Base-by-base conservation (phyloP, 2,888 invertebrate species). In the Megamerina dolium region DNA sequence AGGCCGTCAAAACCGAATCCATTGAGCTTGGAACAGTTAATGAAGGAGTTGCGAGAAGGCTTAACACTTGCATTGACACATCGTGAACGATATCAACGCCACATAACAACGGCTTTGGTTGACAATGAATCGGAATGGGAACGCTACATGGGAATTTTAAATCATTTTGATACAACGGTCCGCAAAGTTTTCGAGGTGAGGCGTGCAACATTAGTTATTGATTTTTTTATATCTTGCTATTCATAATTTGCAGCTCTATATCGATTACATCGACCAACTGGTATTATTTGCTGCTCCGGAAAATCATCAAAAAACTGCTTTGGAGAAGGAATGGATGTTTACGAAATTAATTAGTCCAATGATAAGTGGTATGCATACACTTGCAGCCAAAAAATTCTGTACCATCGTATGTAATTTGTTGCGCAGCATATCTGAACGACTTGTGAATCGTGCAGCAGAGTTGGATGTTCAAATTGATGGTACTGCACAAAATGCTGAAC, bases 321-420 rank as follows among this genome's bases (percentile, higher is more conserved):
- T 94, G 47, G 87, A 90, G 65, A 84, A 85, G 46, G 93, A 94
- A 68, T 93, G 92, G 91, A 77, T 78, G 52, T 94, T 93, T 73
- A 84, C 87, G 0, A 84, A 84, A 59, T 74, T 81, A 2, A 82
- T 89, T 40, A 84, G 86, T 52, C 79, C 81, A n/a, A 80, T 85
- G 70, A 83, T 89, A 53, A 77, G 78, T 9, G 81, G 83, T 41
- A 90, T 87, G 53, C 82, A 83, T 54, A 77, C 78, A 18, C 74
- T 84, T 40, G 86, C 89, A 33, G 85, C 85, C 0, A 76, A 78
- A 36, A 82, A 83, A 49, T 92, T 92, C 73, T 85, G 87, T 81
- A 60, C 64, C 35, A 76, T 77, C 45, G 68, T 77, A 36, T 69
- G 73, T 23, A 69, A 72, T 27, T 67, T 78, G 43, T 53, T 78